Evolutionary conservation across 2,113 vertebrate genomes (phyloP), one percentile per base, ranked within the genome.

Genomic region (Cathartes aura): DNA sequence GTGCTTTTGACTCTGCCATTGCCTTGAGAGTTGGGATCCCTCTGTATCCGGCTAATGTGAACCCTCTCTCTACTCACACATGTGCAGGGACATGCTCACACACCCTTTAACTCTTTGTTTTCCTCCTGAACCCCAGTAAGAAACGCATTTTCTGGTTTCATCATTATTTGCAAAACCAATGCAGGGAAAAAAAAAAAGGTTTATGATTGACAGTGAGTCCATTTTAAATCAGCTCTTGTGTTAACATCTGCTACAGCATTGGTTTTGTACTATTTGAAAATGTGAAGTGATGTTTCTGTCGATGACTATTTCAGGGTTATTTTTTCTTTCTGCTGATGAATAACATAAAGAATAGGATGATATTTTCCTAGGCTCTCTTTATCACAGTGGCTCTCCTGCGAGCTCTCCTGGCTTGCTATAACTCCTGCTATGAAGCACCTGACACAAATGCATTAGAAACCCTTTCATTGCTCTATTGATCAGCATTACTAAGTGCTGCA

Each of bases 401-500:
- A 78, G 74, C 70, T 68, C 27, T 47, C 52, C 59, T 82, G 81
- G 45, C 48, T 58, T 21, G 12, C 38, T 64, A 0, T 64, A 85
- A 63, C 45, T 90, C 75, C 70, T 90, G 71, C 55, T 55, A 4
- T 19, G 63, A 71, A 90, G 67, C 48, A 80, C 71, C 82, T 86
- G 90, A 76, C 66, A 83, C 4, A 83, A 92, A 82, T 15, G n/a
- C 84, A 75, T 91, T 43, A 87, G 74, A 79, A 94, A 88, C 36
- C 36, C 17, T 93, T 90, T 80, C 71, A 27, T 27, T 90, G 71
- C 74, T 59, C 30, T 88, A 91, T 95, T 48, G 74, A 95, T 93
- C 74, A 70, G 84, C 47, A 16, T 5, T 59, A 27, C 68, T 75
- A 72, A 91, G 87, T 90, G 92, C 93, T 92, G 58, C 62, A 87